Conservation (phyloP, 2,888 invertebrate genomes). For the Dynastes grantii region DNA sequence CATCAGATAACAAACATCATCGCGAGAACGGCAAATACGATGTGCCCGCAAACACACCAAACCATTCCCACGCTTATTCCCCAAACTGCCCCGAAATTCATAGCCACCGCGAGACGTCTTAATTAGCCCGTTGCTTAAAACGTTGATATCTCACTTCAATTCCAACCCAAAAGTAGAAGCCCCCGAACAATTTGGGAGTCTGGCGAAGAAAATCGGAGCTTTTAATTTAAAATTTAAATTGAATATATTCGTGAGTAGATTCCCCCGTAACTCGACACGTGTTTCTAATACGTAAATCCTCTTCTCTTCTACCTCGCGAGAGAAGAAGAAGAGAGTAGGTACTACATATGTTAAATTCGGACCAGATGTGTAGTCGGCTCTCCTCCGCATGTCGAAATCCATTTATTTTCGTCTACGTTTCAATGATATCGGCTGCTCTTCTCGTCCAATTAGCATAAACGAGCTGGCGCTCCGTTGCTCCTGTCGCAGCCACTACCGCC, state of each 20-base stretch:
- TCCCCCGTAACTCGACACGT: conserved; percentile 16
- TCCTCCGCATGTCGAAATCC: conserved; percentile 1
- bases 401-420: conserved; percentile 22
- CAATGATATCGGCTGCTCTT: conserved; percentile 18
- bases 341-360: conserved; percentile 20
- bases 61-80: not conserved
- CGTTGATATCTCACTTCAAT: not conserved
- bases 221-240: conserved; percentile 36
- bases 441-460: conserved; percentile 24
- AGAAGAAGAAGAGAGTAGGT: too few species aligned
- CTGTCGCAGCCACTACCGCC: not conserved
- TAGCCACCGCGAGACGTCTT: not conserved
- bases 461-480: not conserved
- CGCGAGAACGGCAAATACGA: too few species aligned
- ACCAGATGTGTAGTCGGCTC: not conserved
- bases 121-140: conserved; percentile 1
- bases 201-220: conserved; percentile 9
- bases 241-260: conserved; percentile 13
- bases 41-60: too few species aligned
- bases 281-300: conserved; percentile 34
- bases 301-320: not conserved
- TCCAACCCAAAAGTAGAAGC: too few species aligned
- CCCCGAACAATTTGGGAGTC: not conserved
- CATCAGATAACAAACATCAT: conserved; percentile 3
- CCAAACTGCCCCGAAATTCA: not conserved